Evolutionary conservation across 2,888 invertebrate genomes (phyloP), one percentile per base, ranked within the genome.

Genomic region (Drosophila longiperda): DNA sequence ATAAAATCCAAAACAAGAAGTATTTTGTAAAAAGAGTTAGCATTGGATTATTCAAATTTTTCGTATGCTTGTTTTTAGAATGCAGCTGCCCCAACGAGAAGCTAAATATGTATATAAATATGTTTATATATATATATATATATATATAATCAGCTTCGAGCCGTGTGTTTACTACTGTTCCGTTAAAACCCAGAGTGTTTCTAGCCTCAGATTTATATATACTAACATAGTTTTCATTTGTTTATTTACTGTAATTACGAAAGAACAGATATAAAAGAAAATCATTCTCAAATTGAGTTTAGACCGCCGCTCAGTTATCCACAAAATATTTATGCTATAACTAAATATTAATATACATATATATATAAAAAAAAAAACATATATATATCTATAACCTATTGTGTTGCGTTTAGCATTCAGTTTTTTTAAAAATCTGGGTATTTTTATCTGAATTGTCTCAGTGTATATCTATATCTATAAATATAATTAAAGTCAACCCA

Each of bases 21-120:
- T 71, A 64, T 75, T 75, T 73, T 76, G 77, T 75, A 76, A 76
- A 67, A 70, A 58, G 62, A 55, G 26, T 50, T 71, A 59, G 34
- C 55, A 68, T 48, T 20, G 63, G 12, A 32, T 32, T 29, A 55
- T 42, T 38, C 3, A 20, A 38, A 55, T 23, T 38, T 26, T 50
- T 66, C 50, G 42, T 36, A 58, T 65, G 66, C 40, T 49, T 64
- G 64, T 55, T 50, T 15, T 29, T 55, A 26, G n/a, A 40, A 42
- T 49, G 33, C 20, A 49, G 33, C 20, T 45, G 20, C 8, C 45
- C 58, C 42, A 20, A 40, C 26, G 33, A n/a, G 23, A 26, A 55
- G 36, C 48, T 32, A 34, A 3, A 15, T 20, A 23, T 8, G 42
- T 33, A 53, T 53, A 29, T 50, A 29, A 38, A 59, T 40, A 6